Conservation (phyloP, 1,140 invertebrate species). For the Cotesia chilonis region DNA sequence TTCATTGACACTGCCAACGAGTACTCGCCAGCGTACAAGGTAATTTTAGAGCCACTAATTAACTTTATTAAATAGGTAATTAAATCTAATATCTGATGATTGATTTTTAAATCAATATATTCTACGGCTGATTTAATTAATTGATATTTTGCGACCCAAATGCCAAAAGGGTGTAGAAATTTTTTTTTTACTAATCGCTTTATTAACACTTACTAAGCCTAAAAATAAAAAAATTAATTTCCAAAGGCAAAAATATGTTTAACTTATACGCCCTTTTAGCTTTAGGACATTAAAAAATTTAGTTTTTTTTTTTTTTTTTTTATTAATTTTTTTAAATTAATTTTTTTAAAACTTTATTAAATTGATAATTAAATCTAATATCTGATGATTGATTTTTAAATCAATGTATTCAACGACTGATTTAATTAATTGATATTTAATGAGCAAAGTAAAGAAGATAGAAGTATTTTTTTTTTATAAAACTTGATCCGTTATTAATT, state of each 20-base stretch:
- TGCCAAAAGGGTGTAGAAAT: neutral
- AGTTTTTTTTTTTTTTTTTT: too few relatives aligned
- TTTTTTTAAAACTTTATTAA: neutral
- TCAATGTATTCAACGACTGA: slow-evolving; percentile 15
- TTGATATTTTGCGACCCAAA: slow-evolving; percentile 22
- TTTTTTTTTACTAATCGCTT: too few relatives aligned
- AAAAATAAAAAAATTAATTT: too few relatives aligned
- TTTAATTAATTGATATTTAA: slow-evolving; percentile 27
- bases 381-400: slow-evolving; percentile 7
- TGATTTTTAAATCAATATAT: slow-evolving; percentile 13
- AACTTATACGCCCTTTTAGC: too few relatives aligned
- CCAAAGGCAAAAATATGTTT: too few relatives aligned
- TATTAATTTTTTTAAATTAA: too few relatives aligned
- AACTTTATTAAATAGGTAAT: neutral
- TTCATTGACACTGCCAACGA: slow-evolving; percentile 74
- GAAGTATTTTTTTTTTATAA: slow-evolving; percentile 1
- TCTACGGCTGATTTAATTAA: slow-evolving; percentile 15
- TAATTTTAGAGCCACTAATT: slow-evolving; percentile 47
- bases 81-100: neutral
- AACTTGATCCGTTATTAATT: slow-evolving; percentile 10
- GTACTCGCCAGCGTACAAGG: slow-evolving; percentile 71
- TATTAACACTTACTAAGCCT: too few relatives aligned
- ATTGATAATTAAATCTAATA: slow-evolving; percentile 1
- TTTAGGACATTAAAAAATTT: too few relatives aligned
- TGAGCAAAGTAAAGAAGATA: neutral